These are phyloP conservation scores for Diabrotica undecimpunctata DNA, from an alignment of 1,140 invertebrate species.

Conservation along the genomic window DNA sequence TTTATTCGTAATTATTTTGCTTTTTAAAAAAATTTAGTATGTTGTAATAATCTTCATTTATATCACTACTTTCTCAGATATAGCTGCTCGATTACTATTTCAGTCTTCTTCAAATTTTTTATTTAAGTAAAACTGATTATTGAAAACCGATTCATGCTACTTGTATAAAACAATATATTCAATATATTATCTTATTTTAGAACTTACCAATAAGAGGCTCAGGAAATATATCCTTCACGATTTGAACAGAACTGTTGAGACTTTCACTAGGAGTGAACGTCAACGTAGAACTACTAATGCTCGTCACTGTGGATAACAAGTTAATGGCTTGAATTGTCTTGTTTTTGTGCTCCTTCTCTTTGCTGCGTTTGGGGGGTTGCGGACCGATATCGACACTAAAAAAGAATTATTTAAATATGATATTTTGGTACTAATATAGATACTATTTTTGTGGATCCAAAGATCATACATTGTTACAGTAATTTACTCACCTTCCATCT, in stretches of 20 bases:
- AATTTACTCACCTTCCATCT: conserved; percentile 38
- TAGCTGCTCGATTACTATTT: too few relatives aligned
- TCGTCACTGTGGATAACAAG: not conserved
- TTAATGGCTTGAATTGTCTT: conserved; percentile 47
- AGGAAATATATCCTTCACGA: not conserved
- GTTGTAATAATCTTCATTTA: too few relatives aligned
- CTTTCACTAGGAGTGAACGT: not conserved
- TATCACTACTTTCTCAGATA: too few relatives aligned
- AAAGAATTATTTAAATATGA: not conserved
- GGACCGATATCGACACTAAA: conserved; percentile 37
- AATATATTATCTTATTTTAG: not conserved
- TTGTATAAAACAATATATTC: not conserved
- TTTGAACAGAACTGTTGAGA: not conserved
- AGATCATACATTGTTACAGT: too few relatives aligned
- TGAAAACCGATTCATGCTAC: too few relatives aligned
- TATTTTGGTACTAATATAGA: conserved; percentile 17
- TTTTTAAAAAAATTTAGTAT: too few relatives aligned
- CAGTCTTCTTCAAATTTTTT: too few relatives aligned
- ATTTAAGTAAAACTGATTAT: too few relatives aligned
- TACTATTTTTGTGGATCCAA: not conserved
- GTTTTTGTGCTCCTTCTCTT: conserved; percentile 55
- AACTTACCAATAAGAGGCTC: conserved; percentile 1
- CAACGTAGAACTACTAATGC: not conserved
- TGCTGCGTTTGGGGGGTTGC: conserved; percentile 48
- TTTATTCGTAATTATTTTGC: too few relatives aligned